Evolutionary conservation across 2,113 vertebrate genomes (phyloP).

Genomic region (Ophiodon elongatus): DNA sequence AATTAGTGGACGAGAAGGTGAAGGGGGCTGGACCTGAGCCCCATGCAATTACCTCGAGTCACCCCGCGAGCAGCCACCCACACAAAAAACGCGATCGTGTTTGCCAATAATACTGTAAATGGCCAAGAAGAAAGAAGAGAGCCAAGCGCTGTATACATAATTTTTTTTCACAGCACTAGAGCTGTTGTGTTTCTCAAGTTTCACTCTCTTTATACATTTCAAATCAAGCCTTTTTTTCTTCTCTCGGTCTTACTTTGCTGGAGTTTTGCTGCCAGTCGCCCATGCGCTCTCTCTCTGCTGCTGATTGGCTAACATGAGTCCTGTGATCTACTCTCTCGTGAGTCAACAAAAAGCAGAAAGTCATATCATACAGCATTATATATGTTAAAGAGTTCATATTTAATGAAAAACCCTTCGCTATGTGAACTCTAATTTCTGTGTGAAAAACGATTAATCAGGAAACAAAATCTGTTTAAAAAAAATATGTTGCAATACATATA

Average conservation of each 20-base stretch:
- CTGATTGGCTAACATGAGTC: slow-evolving; percentile 15
- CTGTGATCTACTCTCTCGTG: slow-evolving; percentile 21
- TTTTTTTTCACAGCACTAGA: background rate
- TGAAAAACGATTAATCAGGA: background rate
- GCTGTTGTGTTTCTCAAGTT: slow-evolving; percentile 42
- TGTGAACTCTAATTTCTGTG: slow-evolving; percentile 2
- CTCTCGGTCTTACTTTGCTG: slow-evolving; percentile 13
- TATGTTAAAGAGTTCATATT: slow-evolving; percentile 38
- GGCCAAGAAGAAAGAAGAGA: slow-evolving; percentile 36
- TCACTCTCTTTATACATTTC: slow-evolving; percentile 41
- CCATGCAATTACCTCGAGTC: slow-evolving; percentile 66
- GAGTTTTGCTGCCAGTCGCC: slow-evolving; percentile 14
- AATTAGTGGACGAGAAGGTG: slow-evolving; percentile 73
- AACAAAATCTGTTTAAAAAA: slow-evolving; percentile 4
- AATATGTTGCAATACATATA: background rate
- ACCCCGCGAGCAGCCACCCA: slow-evolving; percentile 57
- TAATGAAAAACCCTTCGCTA: slow-evolving; percentile 4
- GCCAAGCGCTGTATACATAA: background rate
- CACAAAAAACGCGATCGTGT: slow-evolving; percentile 40
- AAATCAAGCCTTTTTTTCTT: slow-evolving; percentile 29
- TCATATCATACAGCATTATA: slow-evolving; percentile 41
- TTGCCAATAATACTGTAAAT: slow-evolving; percentile 49
- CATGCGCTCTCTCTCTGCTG: background rate
- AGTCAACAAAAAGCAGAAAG: slow-evolving; percentile 16
- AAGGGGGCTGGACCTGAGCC: slow-evolving; percentile 58